Conservation (phyloP, 1,140 invertebrate genomes). For the Tetramorium parvispinum region DNA sequence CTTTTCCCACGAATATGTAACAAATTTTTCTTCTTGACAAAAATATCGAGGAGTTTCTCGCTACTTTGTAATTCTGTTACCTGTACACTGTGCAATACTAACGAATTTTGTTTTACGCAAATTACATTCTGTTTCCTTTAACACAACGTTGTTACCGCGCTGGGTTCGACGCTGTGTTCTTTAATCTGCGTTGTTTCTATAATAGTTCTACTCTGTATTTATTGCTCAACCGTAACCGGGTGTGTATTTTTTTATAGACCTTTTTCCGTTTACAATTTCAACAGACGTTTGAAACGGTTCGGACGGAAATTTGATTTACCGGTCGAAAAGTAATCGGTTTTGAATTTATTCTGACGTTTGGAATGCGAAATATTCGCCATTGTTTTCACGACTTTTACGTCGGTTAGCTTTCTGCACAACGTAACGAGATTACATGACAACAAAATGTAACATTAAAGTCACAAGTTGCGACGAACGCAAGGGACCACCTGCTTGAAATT, state of each 20-base stretch:
- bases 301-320: slow-evolving; percentile 21
- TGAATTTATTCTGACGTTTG: not conserved
- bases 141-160: not conserved
- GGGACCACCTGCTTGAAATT: not conserved
- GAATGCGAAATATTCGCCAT: slow-evolving; percentile 1
- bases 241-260: not conserved
- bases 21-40: not conserved
- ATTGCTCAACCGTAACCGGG: not conserved
- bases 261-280: slow-evolving; percentile 16
- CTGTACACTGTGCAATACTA: not conserved
- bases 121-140: not conserved
- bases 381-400: slow-evolving; percentile 21
- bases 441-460: not conserved
- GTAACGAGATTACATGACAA: slow-evolving; percentile 9
- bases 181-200: not conserved
- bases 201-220: not conserved
- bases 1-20: slow-evolving; percentile 5
- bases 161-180: not conserved
- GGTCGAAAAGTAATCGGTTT: slow-evolving; percentile 3
- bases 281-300: slow-evolving; percentile 12
- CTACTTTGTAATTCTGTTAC: not conserved
- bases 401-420: not conserved
- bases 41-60: not conserved
- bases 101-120: not conserved
- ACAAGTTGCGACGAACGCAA: not conserved